A percentile compares a stretch with the other conserved stretches of the same genome.
Conservation (phyloP, 2,113 vertebrate genomes). For the Gymnocephalus cernua region DNA sequence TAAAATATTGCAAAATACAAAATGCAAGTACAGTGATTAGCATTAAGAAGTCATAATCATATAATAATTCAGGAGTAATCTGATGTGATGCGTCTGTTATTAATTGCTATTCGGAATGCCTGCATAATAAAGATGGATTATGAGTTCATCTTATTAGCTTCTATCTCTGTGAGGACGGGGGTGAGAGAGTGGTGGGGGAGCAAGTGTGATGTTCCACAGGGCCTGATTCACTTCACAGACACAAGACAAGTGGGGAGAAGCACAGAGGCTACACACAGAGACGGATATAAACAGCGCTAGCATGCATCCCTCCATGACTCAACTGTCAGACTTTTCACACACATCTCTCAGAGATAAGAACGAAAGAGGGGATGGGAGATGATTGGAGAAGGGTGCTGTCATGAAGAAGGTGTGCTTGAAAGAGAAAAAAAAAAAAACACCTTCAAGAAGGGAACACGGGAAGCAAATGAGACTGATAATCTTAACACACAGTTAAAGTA, state of each 20-base stretch:
- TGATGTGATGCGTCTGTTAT: neutral
- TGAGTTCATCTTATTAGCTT: slow-evolving; percentile 14
- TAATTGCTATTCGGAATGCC: neutral
- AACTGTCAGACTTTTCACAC: slow-evolving; percentile 37
- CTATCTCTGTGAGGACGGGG: neutral
- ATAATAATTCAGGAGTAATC: neutral
- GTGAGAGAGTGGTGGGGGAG: neutral
- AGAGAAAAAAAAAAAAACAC: neutral
- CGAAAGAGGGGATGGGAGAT: neutral
- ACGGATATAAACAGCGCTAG: slow-evolving; percentile 11
- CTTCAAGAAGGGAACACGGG: neutral
- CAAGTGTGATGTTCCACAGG: slow-evolving; percentile 52
- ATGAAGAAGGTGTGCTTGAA: neutral
- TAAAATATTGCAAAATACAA: neutral
- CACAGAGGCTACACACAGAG: slow-evolving; percentile 20
- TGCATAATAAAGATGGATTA: slow-evolving; percentile 6
- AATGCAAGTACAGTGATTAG: neutral
- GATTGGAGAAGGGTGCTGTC: neutral
- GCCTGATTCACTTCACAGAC: slow-evolving; percentile 40
- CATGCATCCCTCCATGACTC: slow-evolving; percentile 23
- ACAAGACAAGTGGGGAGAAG: slow-evolving; percentile 21
- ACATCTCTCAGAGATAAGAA: slow-evolving; percentile 15
- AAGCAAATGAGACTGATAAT: neutral
- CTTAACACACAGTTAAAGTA: neutral
- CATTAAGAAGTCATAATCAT: neutral